phyloP scores from a whole-genome alignment of 1,140 invertebrate species.

The Bombus pascuorum region DNA sequence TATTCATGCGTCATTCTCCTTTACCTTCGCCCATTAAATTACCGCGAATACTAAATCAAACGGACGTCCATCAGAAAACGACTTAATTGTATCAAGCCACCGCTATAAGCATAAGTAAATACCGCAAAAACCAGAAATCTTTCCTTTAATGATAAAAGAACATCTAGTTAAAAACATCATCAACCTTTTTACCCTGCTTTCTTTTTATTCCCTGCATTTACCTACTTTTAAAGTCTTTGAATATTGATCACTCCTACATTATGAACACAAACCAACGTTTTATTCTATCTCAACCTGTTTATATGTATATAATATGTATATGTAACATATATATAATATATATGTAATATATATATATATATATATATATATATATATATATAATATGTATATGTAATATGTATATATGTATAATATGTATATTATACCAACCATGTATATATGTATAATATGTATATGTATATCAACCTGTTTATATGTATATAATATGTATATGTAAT shows the following conservation, averaged over 20 bases:
- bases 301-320: no score
- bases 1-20: constrained; percentile 16
- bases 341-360: no score
- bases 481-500: no score
- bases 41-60: constrained; percentile 13
- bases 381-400: no score
- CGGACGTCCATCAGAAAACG: background rate
- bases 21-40: constrained; percentile 18
- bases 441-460: no score
- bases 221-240: background rate
- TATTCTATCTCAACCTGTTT: background rate
- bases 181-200: background rate
- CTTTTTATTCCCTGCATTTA: background rate
- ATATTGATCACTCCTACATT: background rate
- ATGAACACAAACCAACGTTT: background rate
- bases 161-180: background rate
- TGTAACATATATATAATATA: no score
- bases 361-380: no score
- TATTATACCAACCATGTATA: no score
- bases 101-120: background rate
- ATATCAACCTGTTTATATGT: no score
- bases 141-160: background rate
- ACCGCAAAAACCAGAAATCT: background rate
- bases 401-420: no score
- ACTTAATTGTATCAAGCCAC: background rate